These are phyloP conservation scores for Betta splendens DNA, from an alignment of 2,797 vertebrate species.

Conservation along the genomic window DNA sequence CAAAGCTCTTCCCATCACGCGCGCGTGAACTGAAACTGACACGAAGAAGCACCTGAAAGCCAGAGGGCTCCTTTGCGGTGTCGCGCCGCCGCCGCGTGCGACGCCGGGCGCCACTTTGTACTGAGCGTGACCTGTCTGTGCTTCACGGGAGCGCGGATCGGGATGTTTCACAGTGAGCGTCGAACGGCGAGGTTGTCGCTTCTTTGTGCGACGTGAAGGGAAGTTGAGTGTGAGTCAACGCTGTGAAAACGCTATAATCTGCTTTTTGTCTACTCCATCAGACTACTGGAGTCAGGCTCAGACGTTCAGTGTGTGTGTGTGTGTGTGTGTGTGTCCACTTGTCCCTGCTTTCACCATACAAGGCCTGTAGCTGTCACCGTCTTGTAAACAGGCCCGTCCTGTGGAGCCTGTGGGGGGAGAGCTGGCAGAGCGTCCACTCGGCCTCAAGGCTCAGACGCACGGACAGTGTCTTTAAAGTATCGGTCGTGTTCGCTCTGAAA, in stretches of 20 bases:
- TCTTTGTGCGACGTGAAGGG: conserved; percentile 18
- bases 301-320: conserved; percentile 10
- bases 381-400: conserved; percentile 69
- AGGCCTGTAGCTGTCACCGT: conserved; percentile 63
- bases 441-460: conserved; percentile 1
- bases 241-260: conserved; percentile 36
- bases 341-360: conserved; percentile 64
- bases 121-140: too few species aligned
- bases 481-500: conserved; percentile 21
- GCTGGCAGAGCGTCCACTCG: conserved; percentile 2
- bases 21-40: conserved; percentile 18
- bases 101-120: too few species aligned
- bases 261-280: conserved; percentile 50
- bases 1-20: conserved; percentile 35
- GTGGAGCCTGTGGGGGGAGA: neutral
- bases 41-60: conserved; percentile 4
- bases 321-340: conserved; percentile 22
- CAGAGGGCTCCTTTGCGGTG: conserved; percentile 3
- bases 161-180: neutral
- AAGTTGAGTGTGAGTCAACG: conserved; percentile 53
- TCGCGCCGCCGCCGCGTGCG: too few species aligned
- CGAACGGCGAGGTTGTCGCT: neutral
- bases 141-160: neutral
- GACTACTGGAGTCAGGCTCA: conserved; percentile 16
- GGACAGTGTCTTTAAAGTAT: conserved; percentile 16